Percentiles rank a stretch among this genome's conserved stretches.
Conservation (phyloP, 2,113 vertebrate species). For the Acanthisitta chloris region DNA sequence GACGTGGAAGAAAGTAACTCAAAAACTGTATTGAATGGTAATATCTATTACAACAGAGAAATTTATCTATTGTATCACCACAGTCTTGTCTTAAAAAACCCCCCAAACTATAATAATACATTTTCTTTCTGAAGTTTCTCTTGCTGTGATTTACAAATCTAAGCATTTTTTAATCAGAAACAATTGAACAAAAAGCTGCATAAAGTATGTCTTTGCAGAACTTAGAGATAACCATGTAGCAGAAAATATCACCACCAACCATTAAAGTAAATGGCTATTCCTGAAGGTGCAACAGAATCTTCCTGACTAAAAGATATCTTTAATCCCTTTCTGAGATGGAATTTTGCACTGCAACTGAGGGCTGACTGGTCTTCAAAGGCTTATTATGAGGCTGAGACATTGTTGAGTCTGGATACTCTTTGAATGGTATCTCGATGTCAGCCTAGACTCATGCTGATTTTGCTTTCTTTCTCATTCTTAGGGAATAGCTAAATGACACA, state of each 20-base stretch:
- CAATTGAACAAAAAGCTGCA: not conserved
- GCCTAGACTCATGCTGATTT: not conserved
- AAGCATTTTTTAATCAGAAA: not conserved
- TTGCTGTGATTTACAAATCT: not conserved
- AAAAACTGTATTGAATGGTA: not conserved
- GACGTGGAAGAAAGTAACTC: not conserved
- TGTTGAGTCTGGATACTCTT: constrained; percentile 16
- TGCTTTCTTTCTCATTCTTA: not conserved
- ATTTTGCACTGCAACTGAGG: not conserved
- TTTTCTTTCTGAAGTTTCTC: not conserved
- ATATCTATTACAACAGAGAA: not conserved
- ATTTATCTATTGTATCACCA: not conserved
- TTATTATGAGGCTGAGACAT: constrained; percentile 24
- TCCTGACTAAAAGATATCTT: not conserved
- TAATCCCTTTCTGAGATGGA: not conserved
- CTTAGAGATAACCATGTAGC: not conserved
- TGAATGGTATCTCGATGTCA: constrained; percentile 16
- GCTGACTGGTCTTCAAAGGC: not conserved
- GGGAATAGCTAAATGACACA: not conserved
- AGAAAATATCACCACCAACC: not conserved
- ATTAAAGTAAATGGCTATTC: not conserved
- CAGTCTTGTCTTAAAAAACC: not conserved
- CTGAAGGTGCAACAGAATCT: not conserved
- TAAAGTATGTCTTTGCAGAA: not conserved
- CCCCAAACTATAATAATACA: not conserved